phyloP scores from a whole-genome alignment of 2,113 vertebrate species.

The Atlantisia rogersi region DNA sequence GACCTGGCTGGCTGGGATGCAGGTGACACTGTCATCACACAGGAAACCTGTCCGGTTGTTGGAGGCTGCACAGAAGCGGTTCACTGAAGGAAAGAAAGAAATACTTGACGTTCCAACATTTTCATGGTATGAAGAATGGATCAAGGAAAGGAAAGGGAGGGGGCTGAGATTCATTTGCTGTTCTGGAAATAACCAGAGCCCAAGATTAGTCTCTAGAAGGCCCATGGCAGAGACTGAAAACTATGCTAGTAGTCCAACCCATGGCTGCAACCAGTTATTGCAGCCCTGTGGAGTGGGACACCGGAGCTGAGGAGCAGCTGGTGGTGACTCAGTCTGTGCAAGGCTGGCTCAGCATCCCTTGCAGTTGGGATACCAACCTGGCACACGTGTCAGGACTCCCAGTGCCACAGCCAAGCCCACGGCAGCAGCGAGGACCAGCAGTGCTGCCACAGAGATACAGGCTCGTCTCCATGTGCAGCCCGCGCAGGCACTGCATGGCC shows the following conservation, averaged over 20 bases:
- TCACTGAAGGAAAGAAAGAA: conserved; percentile 55
- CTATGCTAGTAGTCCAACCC: not conserved
- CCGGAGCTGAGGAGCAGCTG: fast-evolving
- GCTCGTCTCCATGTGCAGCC: conserved; percentile 32
- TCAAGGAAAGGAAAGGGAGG: not conserved
- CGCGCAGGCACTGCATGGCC: fast-evolving
- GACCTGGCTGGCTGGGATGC: conserved; percentile 75
- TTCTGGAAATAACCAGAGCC: not conserved
- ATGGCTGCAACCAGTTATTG: not conserved
- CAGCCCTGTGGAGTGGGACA: not conserved
- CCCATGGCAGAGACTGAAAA: not conserved
- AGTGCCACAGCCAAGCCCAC: not conserved
- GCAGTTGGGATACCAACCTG: conserved; percentile 63
- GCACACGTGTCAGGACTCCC: conserved; percentile 24
- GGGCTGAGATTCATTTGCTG: not conserved
- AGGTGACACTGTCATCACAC: conserved; percentile 73
- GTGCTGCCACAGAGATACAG: conserved; percentile 31
- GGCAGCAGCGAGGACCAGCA: conserved; percentile 21
- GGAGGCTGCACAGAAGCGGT: conserved; percentile 64
- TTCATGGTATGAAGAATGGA: not conserved
- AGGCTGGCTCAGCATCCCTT: no score
- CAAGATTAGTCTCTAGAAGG: not conserved
- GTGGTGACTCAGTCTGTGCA: not conserved
- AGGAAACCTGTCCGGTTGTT: conserved; percentile 80
- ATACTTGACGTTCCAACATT: not conserved